Evolutionary conservation across 2,113 vertebrate species (phyloP), one percentile per base, ranked within the genome.

Genomic region (Prunella himalayana): DNA sequence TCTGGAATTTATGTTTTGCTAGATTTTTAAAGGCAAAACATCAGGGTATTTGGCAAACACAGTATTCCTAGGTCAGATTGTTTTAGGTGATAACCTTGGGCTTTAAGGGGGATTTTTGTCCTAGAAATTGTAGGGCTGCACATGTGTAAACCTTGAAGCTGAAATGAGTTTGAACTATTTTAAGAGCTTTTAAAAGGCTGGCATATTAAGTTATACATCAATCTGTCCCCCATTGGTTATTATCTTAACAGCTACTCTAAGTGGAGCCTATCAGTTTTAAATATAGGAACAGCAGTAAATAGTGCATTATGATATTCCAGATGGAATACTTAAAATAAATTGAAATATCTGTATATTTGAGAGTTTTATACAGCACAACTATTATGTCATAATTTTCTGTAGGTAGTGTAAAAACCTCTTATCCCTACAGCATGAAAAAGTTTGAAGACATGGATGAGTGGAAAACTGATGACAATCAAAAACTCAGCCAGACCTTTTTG

Each of bases 191-290:
- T 42, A 70, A 92, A 92, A 92, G 50, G 27, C 66, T 85, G 50
- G 61, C 27, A 42, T 92, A 59, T 69, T 92, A 95, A 92, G n/a
- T 87, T 79, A 77, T 54, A 20, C 42, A 91, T 94, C 86, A 92
- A 47, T 89, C 70, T 94, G 89, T 95, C 66, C 75, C 70, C 39
- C 70, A 91, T 39, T 95, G 84, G 81, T 92, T 92, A 82, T 95
- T 92, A 92, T 61, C 78, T 89, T 94, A 90, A 87, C 87, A 95
- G 73, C 81, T 92, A 92, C 79, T 90, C 8, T 87, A 88, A 95
- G 90, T 91, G 93, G 93, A 89, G 84, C 83, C 96, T 95, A 95
- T 87, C 70, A 9, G 93, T 91, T 96, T 95, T 92, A 91, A 95
- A 92, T 95, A 91, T 72, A 96, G 84, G 61, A 95, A 65, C 27